Evolutionary conservation across 2,888 invertebrate species (phyloP).

Genomic region (Spatulosminthurus flaviceps): DNA sequence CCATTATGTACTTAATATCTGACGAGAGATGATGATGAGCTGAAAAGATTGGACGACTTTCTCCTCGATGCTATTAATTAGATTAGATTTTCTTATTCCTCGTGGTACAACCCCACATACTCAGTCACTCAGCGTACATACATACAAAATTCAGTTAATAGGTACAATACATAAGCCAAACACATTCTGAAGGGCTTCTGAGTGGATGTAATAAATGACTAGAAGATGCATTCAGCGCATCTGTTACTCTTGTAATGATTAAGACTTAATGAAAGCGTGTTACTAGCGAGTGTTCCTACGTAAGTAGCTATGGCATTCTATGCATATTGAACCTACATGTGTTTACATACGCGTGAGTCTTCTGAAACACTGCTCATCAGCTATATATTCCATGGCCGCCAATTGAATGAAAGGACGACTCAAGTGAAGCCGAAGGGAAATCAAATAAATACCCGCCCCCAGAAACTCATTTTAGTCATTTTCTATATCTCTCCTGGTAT

Average conservation of each 20-base stretch:
- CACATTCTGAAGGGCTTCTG: background rate
- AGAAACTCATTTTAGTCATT: slow-evolving; percentile 45
- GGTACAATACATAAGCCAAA: background rate
- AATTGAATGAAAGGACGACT: slow-evolving; percentile 46
- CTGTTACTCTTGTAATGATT: slow-evolving; percentile 43
- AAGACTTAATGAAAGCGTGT: slow-evolving; percentile 38
- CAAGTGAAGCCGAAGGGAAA: slow-evolving; percentile 46
- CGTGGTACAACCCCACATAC: slow-evolving; percentile 5
- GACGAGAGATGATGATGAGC: slow-evolving; percentile 37
- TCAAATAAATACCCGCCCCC: slow-evolving; percentile 48
- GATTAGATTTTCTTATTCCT: slow-evolving; percentile 38
- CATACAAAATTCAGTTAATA: background rate
- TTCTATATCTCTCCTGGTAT: slow-evolving; percentile 47
- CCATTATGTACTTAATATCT: slow-evolving; percentile 19
- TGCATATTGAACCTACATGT: slow-evolving; percentile 13
- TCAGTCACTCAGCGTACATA: background rate
- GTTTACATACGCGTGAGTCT: slow-evolving; percentile 1
- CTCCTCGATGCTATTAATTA: slow-evolving; percentile 45
- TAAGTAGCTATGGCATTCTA: background rate
- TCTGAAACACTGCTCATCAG: slow-evolving; percentile 40
- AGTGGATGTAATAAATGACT: slow-evolving; percentile 6
- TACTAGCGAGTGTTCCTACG: slow-evolving; percentile 24
- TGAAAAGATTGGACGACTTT: slow-evolving; percentile 44
- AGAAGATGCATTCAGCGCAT: slow-evolving; percentile 29
- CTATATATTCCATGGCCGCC: slow-evolving; percentile 31